Evolutionary conservation across 2,797 vertebrate genomes (phyloP).

Genomic region (Liasis olivaceus): DNA sequence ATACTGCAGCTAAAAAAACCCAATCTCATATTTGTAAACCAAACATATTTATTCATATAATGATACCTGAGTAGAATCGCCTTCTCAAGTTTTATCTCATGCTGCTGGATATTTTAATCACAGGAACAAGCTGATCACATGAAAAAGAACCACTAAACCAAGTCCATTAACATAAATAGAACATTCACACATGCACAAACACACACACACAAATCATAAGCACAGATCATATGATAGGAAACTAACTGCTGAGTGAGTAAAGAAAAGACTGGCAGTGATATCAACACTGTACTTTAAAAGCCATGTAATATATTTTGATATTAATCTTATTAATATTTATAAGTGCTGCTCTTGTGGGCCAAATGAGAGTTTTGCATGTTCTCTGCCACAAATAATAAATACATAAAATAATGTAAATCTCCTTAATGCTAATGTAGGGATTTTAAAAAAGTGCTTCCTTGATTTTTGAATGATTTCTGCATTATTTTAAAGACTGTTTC

Average conservation of each 20-base stretch:
- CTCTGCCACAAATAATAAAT: constrained; percentile 12
- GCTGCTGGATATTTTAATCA: neutral
- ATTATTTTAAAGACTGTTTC: constrained; percentile 34
- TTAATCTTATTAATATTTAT: neutral
- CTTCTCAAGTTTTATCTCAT: neutral
- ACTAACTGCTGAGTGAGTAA: neutral
- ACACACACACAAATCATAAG: neutral
- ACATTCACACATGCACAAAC: neutral
- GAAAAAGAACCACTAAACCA: neutral
- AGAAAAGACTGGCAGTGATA: neutral
- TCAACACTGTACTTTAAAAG: neutral
- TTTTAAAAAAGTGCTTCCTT: neutral
- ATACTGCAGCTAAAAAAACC: neutral
- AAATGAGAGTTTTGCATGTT: neutral
- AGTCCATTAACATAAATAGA: neutral
- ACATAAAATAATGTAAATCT: neutral
- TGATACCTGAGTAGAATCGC: neutral
- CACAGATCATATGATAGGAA: neutral
- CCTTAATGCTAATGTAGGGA: neutral
- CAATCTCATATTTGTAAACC: neutral
- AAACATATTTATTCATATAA: neutral
- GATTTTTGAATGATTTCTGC: constrained; percentile 22
- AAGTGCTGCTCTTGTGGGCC: neutral
- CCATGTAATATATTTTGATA: neutral
- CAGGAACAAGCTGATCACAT: neutral